phyloP scores from a whole-genome alignment of 92 coral and sea anemone species.

The Phenganax stokvisi region DNA sequence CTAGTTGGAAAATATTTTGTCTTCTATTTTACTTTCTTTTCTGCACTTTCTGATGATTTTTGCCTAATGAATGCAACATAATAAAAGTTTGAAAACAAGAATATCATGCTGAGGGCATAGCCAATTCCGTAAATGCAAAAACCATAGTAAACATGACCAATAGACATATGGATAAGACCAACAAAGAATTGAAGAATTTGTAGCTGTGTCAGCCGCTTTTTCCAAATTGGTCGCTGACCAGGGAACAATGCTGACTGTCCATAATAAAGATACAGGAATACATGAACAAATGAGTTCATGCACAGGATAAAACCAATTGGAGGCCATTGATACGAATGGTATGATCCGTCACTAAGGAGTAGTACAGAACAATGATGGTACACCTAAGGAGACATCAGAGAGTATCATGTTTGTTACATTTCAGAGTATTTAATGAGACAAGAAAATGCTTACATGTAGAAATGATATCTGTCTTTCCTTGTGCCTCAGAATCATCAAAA shows the following conservation, averaged over 20 bases:
- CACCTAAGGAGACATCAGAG: constrained; percentile 46
- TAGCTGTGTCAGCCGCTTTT: constrained; percentile 64
- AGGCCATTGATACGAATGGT: constrained; percentile 56
- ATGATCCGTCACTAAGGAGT: constrained; percentile 64
- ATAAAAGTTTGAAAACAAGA: constrained; percentile 74
- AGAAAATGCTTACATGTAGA: constrained; percentile 62
- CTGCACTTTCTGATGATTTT: constrained; percentile 32
- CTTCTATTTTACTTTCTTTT: not conserved
- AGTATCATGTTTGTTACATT: no score
- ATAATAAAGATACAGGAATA: constrained; percentile 78
- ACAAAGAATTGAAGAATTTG: constrained; percentile 70
- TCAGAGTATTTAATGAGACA: not conserved
- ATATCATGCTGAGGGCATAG: constrained; percentile 66
- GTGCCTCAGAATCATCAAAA: constrained; percentile 75
- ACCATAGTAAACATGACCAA: constrained; percentile 67
- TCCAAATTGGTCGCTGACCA: constrained; percentile 77
- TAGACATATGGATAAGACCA: constrained; percentile 58
- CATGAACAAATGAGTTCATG: constrained; percentile 76
- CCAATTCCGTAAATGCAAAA: constrained; percentile 69
- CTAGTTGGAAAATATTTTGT: not conserved
- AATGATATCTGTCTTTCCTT: constrained; percentile 77
- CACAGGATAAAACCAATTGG: constrained; percentile 63
- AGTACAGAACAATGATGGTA: constrained; percentile 74
- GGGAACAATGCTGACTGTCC: constrained; percentile 76
- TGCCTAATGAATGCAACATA: constrained; percentile 65